Conservation (phyloP, 2,113 vertebrate genomes). For the Forbesichthys papilliferus region DNA sequence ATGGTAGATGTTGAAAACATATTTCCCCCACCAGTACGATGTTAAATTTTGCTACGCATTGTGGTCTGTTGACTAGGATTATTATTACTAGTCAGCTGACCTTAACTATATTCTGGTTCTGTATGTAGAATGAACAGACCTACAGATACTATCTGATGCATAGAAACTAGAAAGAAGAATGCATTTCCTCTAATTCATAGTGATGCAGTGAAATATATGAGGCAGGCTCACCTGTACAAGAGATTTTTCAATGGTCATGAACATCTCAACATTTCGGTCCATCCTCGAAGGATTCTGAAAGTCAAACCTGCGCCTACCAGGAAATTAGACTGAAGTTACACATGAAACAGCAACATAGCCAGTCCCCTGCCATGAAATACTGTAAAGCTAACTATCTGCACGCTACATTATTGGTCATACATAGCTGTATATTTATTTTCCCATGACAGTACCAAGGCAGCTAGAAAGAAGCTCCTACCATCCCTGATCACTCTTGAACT, state of each 20-base stretch:
- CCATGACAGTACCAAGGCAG: conserved; percentile 2
- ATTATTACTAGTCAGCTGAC: not conserved
- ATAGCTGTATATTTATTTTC: not conserved
- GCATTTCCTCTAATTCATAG: not conserved
- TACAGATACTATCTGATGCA: not conserved
- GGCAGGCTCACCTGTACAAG: conserved; percentile 85
- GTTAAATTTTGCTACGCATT: too few species aligned
- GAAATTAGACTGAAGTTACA: conserved; percentile 80
- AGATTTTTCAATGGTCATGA: conserved; percentile 97
- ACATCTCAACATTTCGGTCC: conserved; percentile 98
- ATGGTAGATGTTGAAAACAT: not conserved
- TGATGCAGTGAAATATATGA: not conserved
- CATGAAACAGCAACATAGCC: conserved; percentile 56
- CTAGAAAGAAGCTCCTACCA: conserved; percentile 82
- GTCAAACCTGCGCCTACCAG: conserved; percentile 94
- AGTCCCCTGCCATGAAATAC: conserved; percentile 16
- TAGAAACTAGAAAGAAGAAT: not conserved
- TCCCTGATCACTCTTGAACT: conserved; percentile 99
- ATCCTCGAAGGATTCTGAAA: conserved; percentile 98
- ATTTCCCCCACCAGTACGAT: not conserved
- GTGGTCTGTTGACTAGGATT: too few species aligned
- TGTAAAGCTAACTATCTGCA: not conserved
- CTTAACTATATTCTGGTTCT: not conserved
- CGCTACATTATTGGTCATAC: not conserved
- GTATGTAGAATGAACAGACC: not conserved